Percentiles rank a stretch among this genome's conserved stretches.
Evolutionary conservation across 2,113 vertebrate genomes (phyloP).

Genomic region (Coptodon rendalli): DNA sequence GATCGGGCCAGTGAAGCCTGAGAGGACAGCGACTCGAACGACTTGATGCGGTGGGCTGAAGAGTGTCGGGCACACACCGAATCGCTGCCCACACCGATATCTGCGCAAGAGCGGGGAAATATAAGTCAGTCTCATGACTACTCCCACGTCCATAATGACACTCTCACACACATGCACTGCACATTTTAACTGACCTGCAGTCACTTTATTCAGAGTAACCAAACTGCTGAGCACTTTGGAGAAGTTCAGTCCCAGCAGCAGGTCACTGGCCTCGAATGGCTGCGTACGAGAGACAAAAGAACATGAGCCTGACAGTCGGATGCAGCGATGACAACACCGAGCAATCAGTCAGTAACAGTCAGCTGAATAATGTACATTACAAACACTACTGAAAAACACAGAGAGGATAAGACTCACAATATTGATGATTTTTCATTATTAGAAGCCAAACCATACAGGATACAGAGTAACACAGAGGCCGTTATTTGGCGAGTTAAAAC

Average conservation of each 20-base stretch:
- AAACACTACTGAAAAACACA: background rate
- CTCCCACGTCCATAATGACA: background rate
- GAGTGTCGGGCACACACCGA: conserved; percentile 88
- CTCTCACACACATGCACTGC: background rate
- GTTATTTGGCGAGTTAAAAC: background rate
- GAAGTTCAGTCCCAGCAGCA: conserved; percentile 95
- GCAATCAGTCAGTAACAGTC: conserved; percentile 18
- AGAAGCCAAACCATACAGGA: background rate
- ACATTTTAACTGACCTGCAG: conserved; percentile 81
- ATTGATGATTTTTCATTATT: background rate
- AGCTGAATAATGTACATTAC: background rate
- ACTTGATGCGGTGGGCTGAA: conserved; percentile 91
- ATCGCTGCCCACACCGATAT: conserved; percentile 94
- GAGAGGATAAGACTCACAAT: background rate
- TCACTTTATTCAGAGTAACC: conserved; percentile 94
- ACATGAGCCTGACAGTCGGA: background rate
- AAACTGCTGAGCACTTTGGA: conserved; percentile 92
- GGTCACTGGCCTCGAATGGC: conserved; percentile 96
- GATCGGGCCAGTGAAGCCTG: conserved; percentile 85
- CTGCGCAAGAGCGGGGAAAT: conserved; percentile 58
- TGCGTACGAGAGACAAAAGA: conserved; percentile 46
- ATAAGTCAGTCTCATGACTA: conserved; percentile 5
- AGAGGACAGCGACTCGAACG: conserved; percentile 90
- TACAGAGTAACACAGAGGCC: background rate
- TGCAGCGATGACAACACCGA: background rate